Conservation (phyloP, 1,140 invertebrate species). For the Atta cephalotes region DNA sequence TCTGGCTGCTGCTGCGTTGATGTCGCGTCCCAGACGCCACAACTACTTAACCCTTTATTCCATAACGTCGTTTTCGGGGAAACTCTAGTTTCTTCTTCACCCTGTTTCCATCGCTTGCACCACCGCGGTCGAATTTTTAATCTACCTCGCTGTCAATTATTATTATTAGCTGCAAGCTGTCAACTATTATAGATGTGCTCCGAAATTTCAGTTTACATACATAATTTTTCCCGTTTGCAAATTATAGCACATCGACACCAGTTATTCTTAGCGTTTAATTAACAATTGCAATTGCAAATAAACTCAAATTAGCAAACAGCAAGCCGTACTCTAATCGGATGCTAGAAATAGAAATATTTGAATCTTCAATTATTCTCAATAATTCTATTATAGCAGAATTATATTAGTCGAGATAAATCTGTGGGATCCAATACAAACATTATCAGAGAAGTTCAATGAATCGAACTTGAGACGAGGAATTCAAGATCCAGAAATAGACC, state of each 20-base stretch:
- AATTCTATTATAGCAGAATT: neutral
- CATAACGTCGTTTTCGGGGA: neutral
- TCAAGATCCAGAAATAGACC: neutral
- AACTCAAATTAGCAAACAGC: neutral
- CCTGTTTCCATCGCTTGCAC: neutral
- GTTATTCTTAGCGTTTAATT: neutral
- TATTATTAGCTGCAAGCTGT: no score
- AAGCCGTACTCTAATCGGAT: neutral
- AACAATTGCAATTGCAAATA: neutral
- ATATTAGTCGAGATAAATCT: neutral
- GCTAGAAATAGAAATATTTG: neutral
- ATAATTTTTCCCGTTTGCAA: neutral
- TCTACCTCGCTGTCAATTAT: neutral
- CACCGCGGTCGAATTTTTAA: neutral
- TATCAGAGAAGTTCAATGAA: neutral
- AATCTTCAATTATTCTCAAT: neutral
- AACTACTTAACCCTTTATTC: slow-evolving; percentile 60
- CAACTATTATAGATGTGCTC: neutral
- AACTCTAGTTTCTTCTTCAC: slow-evolving; percentile 27
- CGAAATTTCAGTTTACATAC: neutral
- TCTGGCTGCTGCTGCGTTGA: slow-evolving; percentile 19
- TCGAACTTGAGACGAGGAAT: neutral
- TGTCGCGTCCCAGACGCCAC: slow-evolving; percentile 39
- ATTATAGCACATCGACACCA: neutral
- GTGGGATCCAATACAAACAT: neutral